Base-by-base conservation (phyloP, 1,140 invertebrate genomes). In the Drosophila mojavensis region DNA sequence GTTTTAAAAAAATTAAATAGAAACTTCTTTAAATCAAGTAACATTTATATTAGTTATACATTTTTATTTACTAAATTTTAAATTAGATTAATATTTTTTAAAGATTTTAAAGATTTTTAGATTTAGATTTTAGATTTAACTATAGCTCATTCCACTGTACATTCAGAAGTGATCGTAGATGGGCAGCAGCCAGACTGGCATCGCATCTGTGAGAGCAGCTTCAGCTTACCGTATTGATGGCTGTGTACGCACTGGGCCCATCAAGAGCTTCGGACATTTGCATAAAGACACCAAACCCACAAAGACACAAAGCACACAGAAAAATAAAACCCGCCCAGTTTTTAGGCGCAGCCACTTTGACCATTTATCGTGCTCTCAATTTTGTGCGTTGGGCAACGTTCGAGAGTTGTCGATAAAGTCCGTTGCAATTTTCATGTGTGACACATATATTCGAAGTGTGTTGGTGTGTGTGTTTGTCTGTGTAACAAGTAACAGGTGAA, bases 281-380 rank as follows among this genome's bases (percentile, higher is more conserved):
- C 83, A 82, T 86, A 76, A 83, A 79, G 82, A 77, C 55, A 54
- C 47, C 67, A 71, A 63, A 53, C 72, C 66, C 72, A 69, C 59
- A 56, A 61, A 48, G 41, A 53, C 15, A 30, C 15, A 28, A 48
- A n/a, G 43, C 43, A 47, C 5, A 17, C 43, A 48, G 17, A 28
- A 2, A 10, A 64, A 64, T 15, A 50, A n/a, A 43, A 24, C 28
- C 28, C 65, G 33, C 66, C 64, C 56, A 41, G 50, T 73, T 73
- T 82, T 72, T 76, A 72, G 82, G 71, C 64, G 63, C 66, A 78
- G 75, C 64, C 64, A 20, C 28, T 66, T 60, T 81, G 73, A 79
- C 75, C 72, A 76, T 73, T 83, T 83, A 79, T 78, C 64, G 59
- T 53, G 82, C 79, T 67, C 82, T 59, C 76, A 88, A 85, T 76